Base-by-base conservation (phyloP, 2,888 invertebrate genomes). In the Amblyjoppa fuscipennis region DNA sequence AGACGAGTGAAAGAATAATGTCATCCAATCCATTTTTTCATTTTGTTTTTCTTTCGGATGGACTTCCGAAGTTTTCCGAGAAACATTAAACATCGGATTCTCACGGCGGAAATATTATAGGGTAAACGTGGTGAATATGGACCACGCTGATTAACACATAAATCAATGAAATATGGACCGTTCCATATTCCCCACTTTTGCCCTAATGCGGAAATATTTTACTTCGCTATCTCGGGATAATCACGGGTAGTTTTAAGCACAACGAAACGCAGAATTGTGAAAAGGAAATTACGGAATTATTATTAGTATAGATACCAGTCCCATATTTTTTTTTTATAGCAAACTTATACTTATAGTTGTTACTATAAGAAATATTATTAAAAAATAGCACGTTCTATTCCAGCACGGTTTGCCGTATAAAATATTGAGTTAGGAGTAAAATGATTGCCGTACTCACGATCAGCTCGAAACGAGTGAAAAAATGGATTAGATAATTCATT, bases 201-300 rank as follows among this genome's bases (percentile, higher is more conserved):
- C 20, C 20, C 20, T 20, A 6, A 9, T 34, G 9, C 9, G 9
- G 38, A 38, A 38, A 38, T 38, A 38, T 41, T 76, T 41, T 45
- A 5, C 49, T 11, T 5, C 56, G 20, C 61, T 61, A 81, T 34
- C 75, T 61, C 75, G 59, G 56, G 75, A 70, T 77, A 71, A 41
- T 34, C 16, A n/a, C 11, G 68, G 25, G 38, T 16, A 20, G 38
- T 11, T n/a, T 3, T 51, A 51, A 7, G 6, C 31, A 3, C 9
- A 13, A 34, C 34, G 34, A 13, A 61, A 61, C n/a, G 34, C 61
- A 28, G 5, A 34, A 34, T 34, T 34, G 6, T 34, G 6, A 34
- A 34, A 34, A 6, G 34, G 6, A 4, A 34, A 34, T 6, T 6
- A 34, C 6, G 34, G 34, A 34, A 34, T 5, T 34, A 34, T 5